Conservation (phyloP, 1,140 invertebrate species). For the Planococcus citri region DNA sequence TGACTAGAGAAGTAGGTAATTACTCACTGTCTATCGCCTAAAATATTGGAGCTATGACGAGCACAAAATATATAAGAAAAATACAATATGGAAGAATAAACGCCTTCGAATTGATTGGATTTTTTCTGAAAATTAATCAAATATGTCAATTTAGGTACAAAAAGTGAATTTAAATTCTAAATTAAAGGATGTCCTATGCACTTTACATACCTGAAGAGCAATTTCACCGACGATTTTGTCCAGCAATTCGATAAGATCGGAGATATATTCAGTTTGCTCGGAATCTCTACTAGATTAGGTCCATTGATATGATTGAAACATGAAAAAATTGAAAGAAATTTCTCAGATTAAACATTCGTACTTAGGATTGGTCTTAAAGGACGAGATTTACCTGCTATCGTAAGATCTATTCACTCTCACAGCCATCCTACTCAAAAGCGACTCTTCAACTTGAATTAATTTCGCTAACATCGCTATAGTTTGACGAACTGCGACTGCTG, state of each 20-base stretch:
- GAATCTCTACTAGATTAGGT: no score
- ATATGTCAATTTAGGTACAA: not conserved
- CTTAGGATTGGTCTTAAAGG: no score
- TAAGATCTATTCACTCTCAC: no score
- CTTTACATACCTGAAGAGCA: not conserved
- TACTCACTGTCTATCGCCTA: not conserved
- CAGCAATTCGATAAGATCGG: not conserved
- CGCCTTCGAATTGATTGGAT: not conserved
- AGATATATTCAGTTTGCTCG: not conserved
- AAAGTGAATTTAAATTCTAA: no score
- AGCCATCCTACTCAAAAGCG: not conserved
- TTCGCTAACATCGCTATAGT: not conserved
- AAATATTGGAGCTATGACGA: not conserved
- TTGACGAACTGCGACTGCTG: not conserved
- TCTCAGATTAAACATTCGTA: no score
- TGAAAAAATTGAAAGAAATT: no score
- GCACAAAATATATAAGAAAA: not conserved
- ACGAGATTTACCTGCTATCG: no score
- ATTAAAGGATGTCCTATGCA: no score
- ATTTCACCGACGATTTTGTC: not conserved
- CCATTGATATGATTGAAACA: no score
- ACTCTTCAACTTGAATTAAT: not conserved
- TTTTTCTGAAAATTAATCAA: not conserved
- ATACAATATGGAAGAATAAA: not conserved
- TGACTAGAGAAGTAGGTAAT: no score